Evolutionary conservation across 2,113 vertebrate species (phyloP).

Genomic region (Boleophthalmus pectinirostris): DNA sequence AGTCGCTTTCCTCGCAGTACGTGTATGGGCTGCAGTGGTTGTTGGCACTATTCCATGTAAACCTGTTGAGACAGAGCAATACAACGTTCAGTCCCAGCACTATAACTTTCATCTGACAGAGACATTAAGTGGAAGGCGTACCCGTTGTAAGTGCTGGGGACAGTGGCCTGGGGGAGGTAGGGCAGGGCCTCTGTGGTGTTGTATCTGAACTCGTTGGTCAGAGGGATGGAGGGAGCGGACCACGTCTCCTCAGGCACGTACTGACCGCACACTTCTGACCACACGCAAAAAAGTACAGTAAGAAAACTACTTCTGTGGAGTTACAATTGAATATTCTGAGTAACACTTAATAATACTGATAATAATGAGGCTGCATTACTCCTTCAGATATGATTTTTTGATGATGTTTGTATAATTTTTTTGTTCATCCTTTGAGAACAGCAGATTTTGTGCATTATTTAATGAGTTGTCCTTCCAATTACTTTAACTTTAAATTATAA

Average conservation of each 20-base stretch:
- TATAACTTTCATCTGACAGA: not conserved
- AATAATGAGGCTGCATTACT: too few relatives aligned
- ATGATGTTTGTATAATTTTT: too few relatives aligned
- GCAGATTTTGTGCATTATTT: too few relatives aligned
- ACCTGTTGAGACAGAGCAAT: slow-evolving; percentile 46
- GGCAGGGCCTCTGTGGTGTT: slow-evolving; percentile 81
- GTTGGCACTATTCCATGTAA: slow-evolving; percentile 73
- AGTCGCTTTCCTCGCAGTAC: slow-evolving; percentile 63
- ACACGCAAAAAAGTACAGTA: not conserved
- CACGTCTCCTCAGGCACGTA: slow-evolving; percentile 86
- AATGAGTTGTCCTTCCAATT: too few relatives aligned
- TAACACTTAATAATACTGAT: too few relatives aligned
- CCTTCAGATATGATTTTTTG: too few relatives aligned
- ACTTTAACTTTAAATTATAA: too few relatives aligned
- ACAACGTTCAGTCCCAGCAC: not conserved
- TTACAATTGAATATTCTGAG: too few relatives aligned
- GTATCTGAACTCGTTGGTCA: slow-evolving; percentile 88
- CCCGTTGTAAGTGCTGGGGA: slow-evolving; percentile 80
- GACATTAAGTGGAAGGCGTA: slow-evolving; percentile 45
- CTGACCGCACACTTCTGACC: slow-evolving; percentile 72
- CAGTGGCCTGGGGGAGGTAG: slow-evolving; percentile 77
- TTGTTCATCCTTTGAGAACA: too few relatives aligned
- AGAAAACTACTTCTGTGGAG: too few relatives aligned
- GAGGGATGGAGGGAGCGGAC: slow-evolving; percentile 83
- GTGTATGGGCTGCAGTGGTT: slow-evolving; percentile 68